Evolutionary conservation across 2,888 invertebrate species (phyloP).

Genomic region (Ernsta delagoae): DNA sequence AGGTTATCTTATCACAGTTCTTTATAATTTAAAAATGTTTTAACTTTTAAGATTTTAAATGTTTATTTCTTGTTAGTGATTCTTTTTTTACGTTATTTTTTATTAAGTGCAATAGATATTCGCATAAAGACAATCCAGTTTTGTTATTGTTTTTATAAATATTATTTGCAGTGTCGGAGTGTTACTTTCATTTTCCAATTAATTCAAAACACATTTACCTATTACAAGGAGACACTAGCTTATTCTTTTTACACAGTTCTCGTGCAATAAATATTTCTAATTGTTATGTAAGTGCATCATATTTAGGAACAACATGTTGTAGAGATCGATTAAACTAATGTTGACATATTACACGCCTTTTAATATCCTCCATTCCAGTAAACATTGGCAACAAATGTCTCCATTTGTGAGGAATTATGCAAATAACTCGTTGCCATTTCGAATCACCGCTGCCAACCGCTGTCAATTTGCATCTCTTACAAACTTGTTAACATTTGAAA

Average conservation of each 20-base stretch:
- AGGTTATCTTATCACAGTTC: no score
- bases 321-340: conserved; percentile 33
- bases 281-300: background rate
- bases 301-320: background rate
- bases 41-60: no score
- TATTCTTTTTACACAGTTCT: background rate
- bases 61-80: no score
- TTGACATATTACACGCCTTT: conserved; percentile 50
- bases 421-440: conserved; percentile 77
- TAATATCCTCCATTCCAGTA: conserved; percentile 63
- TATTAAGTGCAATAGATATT: background rate
- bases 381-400: conserved; percentile 55
- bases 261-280: conserved; percentile 20
- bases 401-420: conserved; percentile 74
- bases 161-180: no score
- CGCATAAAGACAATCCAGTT: no score
- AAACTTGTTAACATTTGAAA: conserved; percentile 65
- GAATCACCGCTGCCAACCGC: conserved; percentile 76
- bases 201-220: background rate
- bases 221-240: background rate
- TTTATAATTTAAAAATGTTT: no score
- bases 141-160: no score
- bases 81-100: no score
- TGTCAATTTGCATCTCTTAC: conserved; percentile 80
- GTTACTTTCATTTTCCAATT: no score